Evolutionary conservation across 2,797 vertebrate species (phyloP), one percentile per base, ranked within the genome.

Genomic region (Molossus alvarezi): DNA sequence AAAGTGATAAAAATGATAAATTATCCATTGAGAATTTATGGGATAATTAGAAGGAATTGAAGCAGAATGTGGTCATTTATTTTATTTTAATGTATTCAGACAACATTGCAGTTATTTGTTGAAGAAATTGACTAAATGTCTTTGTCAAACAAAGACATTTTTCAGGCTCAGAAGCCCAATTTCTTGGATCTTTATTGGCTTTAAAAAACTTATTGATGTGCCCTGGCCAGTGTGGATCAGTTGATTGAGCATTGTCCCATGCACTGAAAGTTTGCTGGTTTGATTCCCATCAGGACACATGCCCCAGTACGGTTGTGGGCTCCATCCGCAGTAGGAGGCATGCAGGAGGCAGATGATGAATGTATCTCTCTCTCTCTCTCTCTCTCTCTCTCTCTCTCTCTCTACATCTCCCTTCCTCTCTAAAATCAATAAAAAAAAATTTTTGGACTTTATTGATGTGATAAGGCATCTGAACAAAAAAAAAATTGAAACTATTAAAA

Each of bases 1-100:
- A 84, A 75, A 89, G 72, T 77, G 33, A 76, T 33, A 29, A 82
- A 57, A 89, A 25, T 13, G 71, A 77, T n/a, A 85, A 95, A 85
- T 92, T 72, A n/a, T 48, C 25, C n/a, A 37, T 2, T 37, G 45
- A 67, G 21, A 76, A 84, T 57, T 21, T 89, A 17, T 58, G n/a
- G 18, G 37, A 53, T 51, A 93, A 55, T 71, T 41, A 73, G 48
- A 96, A 95, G 18, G 86, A 82, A 73, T 6, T 5, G 9, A 96
- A 95, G 48, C n/a, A 88, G 11, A 91, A 90, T 21, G 1, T 77
- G 80, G 2, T n/a, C 41, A 69, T 33, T 91, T 75, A 11, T 48
- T 41, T 86, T 55, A n/a, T 82, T 90, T 91, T 84, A 53, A 81
- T 25, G 64, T 58, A 69, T 48, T 75, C 29, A 87, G n/a, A 65